Evolutionary conservation across 1,140 invertebrate genomes (phyloP), one percentile per base, ranked within the genome.

Genomic region (Charaxes varanes): DNA sequence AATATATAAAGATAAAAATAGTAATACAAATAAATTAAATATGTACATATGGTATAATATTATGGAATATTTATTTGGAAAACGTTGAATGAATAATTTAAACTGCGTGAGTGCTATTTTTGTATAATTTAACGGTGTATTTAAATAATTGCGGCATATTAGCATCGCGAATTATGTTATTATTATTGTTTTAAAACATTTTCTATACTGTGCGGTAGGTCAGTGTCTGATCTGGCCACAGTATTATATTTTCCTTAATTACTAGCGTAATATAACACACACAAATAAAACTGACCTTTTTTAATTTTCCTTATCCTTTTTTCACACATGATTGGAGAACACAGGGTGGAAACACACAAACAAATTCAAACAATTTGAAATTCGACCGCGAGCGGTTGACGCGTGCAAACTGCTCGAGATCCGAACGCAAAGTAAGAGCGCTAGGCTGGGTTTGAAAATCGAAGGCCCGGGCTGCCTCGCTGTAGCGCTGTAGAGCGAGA

Each of bases 271-370:
- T 24, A 17, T 19, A 31, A 23, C 12, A 44, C 10, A 16, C 2
- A 36, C 32, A 26, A 38, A 41, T 35, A 22, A 34, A 24, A 61
- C 61, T 6, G 40, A 79, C 74, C 74, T 72, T 61, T 79, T 41
- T 67, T 77, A 18, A 72, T 64, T 57, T 77, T 79, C 35, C 72
- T 68, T 33, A 53, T 72, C 34, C 70, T 66, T 54, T 76, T 79
- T 38, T 79, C 70, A 61, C 74, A 79, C 74, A 79, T 79, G 15
- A 60, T 72, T 41, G 40, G 30, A 57, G 41, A 54, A 46, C 66
- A 70, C 66, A 66, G 56, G 22, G 60, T 59, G 19, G 26, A 41
- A 56, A 66, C 53, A 53, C 51, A 50, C 47, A 38, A 27, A 44
- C 31, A 44, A 37, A n/a, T n/a, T n/a, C n/a, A 52, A 31, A 33